Evolutionary conservation across 1,140 invertebrate genomes (phyloP).

Genomic region (Camponotus floridanus): DNA sequence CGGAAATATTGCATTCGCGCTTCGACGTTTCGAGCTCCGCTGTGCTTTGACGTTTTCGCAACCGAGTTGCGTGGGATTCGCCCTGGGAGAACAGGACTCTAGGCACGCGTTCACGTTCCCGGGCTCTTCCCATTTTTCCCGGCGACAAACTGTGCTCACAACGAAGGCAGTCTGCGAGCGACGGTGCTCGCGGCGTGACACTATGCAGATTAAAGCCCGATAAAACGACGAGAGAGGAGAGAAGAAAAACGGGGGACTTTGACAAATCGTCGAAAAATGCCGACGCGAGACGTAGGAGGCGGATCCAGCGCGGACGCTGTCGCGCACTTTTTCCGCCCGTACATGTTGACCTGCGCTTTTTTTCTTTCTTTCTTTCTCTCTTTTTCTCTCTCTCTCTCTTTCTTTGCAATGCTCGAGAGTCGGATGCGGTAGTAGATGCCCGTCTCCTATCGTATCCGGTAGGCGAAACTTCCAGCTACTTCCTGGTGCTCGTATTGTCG

Average conservation of each 20-base stretch:
- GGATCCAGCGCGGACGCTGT: constrained; percentile 60
- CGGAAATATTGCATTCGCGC: constrained; percentile 50
- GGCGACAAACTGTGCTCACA: constrained; percentile 54
- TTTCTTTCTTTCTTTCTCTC: constrained; percentile 33
- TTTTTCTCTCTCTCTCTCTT: neutral
- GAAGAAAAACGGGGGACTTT: constrained; percentile 77
- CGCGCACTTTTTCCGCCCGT: constrained; percentile 52
- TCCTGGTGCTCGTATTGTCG: constrained; percentile 31
- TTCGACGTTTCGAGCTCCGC: constrained; percentile 34
- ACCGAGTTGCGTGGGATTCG: constrained; percentile 35
- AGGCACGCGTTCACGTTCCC: constrained; percentile 41
- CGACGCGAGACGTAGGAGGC: constrained; percentile 64
- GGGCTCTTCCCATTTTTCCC: constrained; percentile 55
- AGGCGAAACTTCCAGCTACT: constrained; percentile 39
- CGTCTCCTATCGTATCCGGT: constrained; percentile 7
- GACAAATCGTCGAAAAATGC: constrained; percentile 85
- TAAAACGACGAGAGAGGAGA: constrained; percentile 74
- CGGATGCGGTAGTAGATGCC: neutral
- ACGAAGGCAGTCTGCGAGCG: constrained; percentile 64
- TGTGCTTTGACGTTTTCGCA: constrained; percentile 40
- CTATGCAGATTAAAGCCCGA: constrained; percentile 82
- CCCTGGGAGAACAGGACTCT: neutral
- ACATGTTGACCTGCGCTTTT: constrained; percentile 57
- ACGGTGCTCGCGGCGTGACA: constrained; percentile 77
- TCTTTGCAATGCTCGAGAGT: constrained; percentile 33